A percentile compares a stretch with the other conserved stretches of the same genome.
Conservation (phyloP, 2,888 invertebrate genomes). For the Auanema freiburgensis region DNA sequence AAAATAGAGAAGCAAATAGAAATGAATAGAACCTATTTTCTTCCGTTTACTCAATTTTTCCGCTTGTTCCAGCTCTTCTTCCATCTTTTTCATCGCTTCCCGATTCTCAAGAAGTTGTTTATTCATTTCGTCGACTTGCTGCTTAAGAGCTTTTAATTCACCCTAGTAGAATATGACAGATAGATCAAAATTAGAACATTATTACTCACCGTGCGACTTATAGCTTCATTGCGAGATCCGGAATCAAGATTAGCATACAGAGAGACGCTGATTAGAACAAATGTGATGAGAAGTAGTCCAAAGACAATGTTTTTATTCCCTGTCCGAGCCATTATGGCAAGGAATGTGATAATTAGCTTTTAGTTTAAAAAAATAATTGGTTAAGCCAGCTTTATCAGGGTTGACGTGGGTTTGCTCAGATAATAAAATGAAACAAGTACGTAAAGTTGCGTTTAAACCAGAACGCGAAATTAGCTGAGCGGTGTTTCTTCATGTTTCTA, state of each 20-base stretch:
- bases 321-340: conserved; percentile 13
- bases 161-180: neutral
- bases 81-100: conserved; percentile 27
- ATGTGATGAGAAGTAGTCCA: conserved; percentile 10
- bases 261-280: conserved; percentile 13
- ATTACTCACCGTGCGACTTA: neutral
- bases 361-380: no score
- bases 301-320: conserved; percentile 11
- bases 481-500: no score
- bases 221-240: neutral
- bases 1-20: neutral
- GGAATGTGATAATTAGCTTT: no score
- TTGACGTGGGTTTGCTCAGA: no score
- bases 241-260: conserved; percentile 16
- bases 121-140: conserved; percentile 1
- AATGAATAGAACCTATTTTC: neutral
- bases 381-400: no score
- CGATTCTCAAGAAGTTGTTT: conserved; percentile 22
- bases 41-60: neutral
- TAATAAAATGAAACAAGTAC: no score
- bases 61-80: conserved; percentile 16
- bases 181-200: no score
- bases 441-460: no score
- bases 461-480: no score
- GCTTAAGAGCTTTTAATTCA: conserved; percentile 9